These are phyloP conservation scores for Agonopterix subpropinquella DNA, from an alignment of 2,888 invertebrate genomes.

Conservation along the genomic window DNA sequence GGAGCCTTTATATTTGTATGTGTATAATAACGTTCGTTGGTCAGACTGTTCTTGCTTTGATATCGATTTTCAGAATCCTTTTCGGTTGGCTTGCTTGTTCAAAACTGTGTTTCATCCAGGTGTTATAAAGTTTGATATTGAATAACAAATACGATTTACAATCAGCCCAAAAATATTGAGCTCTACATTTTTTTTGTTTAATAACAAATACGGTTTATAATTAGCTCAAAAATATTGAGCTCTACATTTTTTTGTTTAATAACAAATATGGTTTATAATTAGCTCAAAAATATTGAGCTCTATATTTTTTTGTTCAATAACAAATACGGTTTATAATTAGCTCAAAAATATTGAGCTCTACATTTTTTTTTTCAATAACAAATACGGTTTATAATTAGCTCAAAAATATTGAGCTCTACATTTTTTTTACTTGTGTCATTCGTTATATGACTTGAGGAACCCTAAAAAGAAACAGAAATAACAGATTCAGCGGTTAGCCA, in stretches of 20 bases:
- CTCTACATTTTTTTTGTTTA: not conserved
- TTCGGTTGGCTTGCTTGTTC: no score
- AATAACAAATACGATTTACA: no score
- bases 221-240: not conserved
- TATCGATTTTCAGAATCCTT: slow-evolving; percentile 43
- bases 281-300: not conserved
- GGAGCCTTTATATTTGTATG: slow-evolving; percentile 58
- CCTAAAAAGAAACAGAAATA: slow-evolving; percentile 4
- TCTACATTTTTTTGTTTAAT: not conserved
- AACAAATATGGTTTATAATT: no score
- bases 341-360: not conserved
- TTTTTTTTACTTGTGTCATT: not conserved
- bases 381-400: no score
- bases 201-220: no score
- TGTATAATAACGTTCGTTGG: slow-evolving; percentile 59
- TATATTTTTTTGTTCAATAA: not conserved
- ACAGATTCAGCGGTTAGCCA: slow-evolving; percentile 22
- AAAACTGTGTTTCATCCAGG: no score
- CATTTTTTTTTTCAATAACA: not conserved
- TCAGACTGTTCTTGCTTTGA: slow-evolving; percentile 42
- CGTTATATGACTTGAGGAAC: not conserved
- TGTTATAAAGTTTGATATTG: no score
- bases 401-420: not conserved
- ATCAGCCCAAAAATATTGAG: not conserved
- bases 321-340: no score